Base-by-base conservation (phyloP, 2,888 invertebrate species). In the Folsomia manolachei region DNA sequence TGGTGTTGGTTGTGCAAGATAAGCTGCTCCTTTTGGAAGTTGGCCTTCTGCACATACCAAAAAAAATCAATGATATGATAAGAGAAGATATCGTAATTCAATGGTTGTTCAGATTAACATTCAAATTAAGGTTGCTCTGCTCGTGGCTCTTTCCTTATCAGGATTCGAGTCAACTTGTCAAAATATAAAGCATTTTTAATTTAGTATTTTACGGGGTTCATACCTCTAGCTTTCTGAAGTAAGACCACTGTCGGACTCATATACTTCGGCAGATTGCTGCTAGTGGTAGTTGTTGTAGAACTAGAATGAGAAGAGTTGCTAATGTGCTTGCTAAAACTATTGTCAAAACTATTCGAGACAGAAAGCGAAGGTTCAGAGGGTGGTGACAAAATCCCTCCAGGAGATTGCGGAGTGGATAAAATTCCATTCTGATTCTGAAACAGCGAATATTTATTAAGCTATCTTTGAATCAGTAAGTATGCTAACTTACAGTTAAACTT, bases 201-300 rank as follows among this genome's bases (percentile, higher is more conserved):
- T n/a, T n/a, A n/a, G n/a, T n/a, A n/a, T n/a, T n/a, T n/a, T n/a
- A n/a, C n/a, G n/a, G n/a, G n/a, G n/a, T n/a, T n/a, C 83, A 83
- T 86, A 94, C 94, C 94, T 90, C 94, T 88, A 71, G 92, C 92
- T 85, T 93, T 94, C 85, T 94, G 93, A 74, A 94, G 86, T 56
- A 94, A 85, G 0, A 93, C 94, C 81, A 94, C 91, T 4, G 93
- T 93, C 0, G 94, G 93, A 84, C 92, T 94, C 84, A 93, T 93
- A 1, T 91, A 92, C 81, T 88, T 87, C 1, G 94, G 94, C 80
- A 93, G 85, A 79, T 82, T 78, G 61, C 78, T 75, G 70, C 77
- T 74, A 71, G 75, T 72, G 56, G 68, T 66, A 65, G 69, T 74
- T 18, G 71, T 70, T 53, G 71, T 73, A 68, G 72, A 69, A 24